Conservation (phyloP, 2,797 vertebrate genomes). For the Rachycentron canadum region DNA sequence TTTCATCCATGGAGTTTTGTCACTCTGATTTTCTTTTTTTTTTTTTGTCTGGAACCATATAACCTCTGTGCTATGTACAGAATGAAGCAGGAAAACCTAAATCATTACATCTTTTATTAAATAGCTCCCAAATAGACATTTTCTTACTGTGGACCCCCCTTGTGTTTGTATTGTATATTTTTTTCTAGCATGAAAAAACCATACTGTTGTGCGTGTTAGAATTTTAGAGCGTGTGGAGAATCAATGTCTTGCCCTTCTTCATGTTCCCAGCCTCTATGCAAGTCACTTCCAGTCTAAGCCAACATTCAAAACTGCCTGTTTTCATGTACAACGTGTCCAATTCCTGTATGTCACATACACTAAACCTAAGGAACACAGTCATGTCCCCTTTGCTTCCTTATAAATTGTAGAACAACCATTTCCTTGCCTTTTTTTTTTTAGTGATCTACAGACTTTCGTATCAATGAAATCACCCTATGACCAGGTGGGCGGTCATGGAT, state of each 20-base stretch:
- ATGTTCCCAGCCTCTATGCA: conserved; percentile 43
- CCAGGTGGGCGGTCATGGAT: conserved; percentile 66
- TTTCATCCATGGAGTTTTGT: conserved; percentile 5
- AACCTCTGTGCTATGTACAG: conserved; percentile 20
- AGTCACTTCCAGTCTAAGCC: conserved; percentile 3
- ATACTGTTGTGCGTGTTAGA: conserved; percentile 46
- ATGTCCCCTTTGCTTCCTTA: background rate
- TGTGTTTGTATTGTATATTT: conserved; percentile 54
- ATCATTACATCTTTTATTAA: conserved; percentile 53
- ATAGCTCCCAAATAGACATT: conserved; percentile 43
- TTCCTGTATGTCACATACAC: conserved; percentile 1
- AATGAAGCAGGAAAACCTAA: conserved; percentile 28
- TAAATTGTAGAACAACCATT: background rate
- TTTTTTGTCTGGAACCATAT: conserved; percentile 16
- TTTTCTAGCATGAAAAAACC: conserved; percentile 59
- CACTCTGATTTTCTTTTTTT: conserved; percentile 3
- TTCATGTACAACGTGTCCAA: conserved; percentile 22
- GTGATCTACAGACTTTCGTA: conserved; percentile 43
- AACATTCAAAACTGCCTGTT: conserved; percentile 24
- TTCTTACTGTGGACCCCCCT: conserved; percentile 28
- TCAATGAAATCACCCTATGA: conserved; percentile 72
- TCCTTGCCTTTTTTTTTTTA: conserved; percentile 15
- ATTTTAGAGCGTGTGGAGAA: conserved; percentile 66
- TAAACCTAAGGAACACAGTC: background rate
- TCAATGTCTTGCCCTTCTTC: conserved; percentile 56